Conservation (phyloP, 1,140 invertebrate species). For the Sarcophaga peregrina region DNA sequence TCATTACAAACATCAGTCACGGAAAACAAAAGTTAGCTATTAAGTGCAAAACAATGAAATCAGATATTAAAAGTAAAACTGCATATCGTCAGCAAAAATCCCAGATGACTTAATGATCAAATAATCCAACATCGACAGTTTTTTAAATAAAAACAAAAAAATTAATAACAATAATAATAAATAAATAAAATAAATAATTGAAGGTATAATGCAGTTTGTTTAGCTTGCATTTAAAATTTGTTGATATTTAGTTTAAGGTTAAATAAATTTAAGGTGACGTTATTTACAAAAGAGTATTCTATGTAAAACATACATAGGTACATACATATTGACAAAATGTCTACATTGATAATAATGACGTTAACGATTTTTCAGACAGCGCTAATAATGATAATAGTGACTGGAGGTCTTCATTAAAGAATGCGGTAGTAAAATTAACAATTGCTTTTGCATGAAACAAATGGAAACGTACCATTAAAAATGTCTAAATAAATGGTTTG, state of each 20-base stretch:
- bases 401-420: neutral
- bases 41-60: neutral
- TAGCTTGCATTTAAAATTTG: no score
- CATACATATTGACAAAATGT: neutral
- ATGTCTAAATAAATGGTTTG: neutral
- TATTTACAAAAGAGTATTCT: no score
- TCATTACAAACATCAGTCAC: neutral
- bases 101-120: no score
- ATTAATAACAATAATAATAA: no score
- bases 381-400: neutral
- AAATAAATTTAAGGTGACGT: no score
- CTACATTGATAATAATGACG: neutral
- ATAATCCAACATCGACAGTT: no score
- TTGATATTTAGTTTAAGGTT: no score
- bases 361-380: neutral
- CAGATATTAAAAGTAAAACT: no score
- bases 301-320: neutral
- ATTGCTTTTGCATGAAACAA: neutral
- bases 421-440: conserved; percentile 14
- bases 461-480: neutral
- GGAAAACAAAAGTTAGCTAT: neutral
- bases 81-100: no score
- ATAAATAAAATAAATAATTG: no score
- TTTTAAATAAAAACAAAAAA: no score
- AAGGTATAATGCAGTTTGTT: no score